Base-by-base conservation (phyloP, 2,113 vertebrate genomes). In the Lasiurus cinereus region DNA sequence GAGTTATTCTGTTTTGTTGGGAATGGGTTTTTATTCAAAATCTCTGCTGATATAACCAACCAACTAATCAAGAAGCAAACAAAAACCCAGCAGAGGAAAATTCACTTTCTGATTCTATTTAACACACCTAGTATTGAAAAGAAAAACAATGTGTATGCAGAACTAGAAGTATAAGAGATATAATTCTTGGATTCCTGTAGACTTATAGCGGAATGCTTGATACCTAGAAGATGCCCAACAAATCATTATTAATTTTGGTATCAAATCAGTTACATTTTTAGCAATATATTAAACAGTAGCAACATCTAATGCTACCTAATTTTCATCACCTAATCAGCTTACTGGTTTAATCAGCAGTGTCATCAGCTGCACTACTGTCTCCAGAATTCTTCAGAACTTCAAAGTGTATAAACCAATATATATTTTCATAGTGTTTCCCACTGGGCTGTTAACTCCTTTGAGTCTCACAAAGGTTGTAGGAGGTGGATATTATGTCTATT, bases 221-320 rank as follows among this genome's bases (percentile, higher is more conserved):
- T 52, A 73, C 15, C 16, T 85, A 88, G 9, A 70, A 52, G 33
- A 46, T 86, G 2, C 29, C 78, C 46, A 74, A 46, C 18, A 85
- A 85, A 46, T 66, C 62, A 31, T 54, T 94, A 77, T 29, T 89
- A 21, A 46, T 79, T 72, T 5, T 70, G 11, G 15, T 78, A 54
- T 88, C 48, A 54, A 88, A 64, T 82, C 48, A 62, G 12, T 76
- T 79, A 74, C 6, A 50, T 91, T 95, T 94, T 90, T 31, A 90
- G 46, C 31, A 84, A 24, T 29, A 33, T 0, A 10, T 54, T 90
- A 80, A 54, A 27, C 82, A 52, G 5, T 82, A 86, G 18, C 56
- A 83, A 95, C 88, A 73, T 77, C 7, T 31, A 48, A 16, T 83
- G 15, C 64, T 78, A 83, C 77, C 73, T 82, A 21, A 85, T 93